A percentile compares a stretch with the other conserved stretches of the same genome.
Evolutionary conservation across 2,888 invertebrate genomes (phyloP).

Genomic region (Unio pictorum): DNA sequence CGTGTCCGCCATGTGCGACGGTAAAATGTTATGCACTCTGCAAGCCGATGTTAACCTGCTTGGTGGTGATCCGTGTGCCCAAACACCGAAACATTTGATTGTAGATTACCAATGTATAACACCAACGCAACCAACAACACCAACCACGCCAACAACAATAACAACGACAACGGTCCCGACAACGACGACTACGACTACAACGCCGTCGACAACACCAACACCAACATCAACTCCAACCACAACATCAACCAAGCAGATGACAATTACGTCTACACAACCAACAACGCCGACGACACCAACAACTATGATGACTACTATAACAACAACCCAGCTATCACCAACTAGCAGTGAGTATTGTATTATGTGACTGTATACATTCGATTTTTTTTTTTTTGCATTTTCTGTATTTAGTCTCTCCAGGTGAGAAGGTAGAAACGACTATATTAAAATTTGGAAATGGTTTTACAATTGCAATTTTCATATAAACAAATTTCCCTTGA

Average conservation of each 20-base stretch:
- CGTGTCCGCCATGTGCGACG: conserved; percentile 24
- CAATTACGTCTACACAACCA: conserved; percentile 13
- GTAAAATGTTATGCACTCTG: conserved; percentile 25
- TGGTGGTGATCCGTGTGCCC: conserved; percentile 39
- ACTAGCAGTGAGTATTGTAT: not conserved
- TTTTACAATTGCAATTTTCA: too few species aligned
- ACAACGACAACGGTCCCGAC: too few species aligned
- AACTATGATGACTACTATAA: conserved; percentile 15
- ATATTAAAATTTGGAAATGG: too few species aligned
- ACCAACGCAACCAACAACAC: not conserved
- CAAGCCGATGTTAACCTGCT: conserved; percentile 16
- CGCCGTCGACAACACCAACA: too few species aligned
- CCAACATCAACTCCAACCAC: too few species aligned
- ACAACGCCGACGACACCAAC: conserved; percentile 17
- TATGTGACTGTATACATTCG: too few species aligned
- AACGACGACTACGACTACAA: too few species aligned
- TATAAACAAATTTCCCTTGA: too few species aligned
- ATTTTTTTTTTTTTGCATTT: too few species aligned
- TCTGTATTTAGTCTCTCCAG: too few species aligned
- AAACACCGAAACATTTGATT: conserved; percentile 34
- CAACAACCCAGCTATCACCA: conserved; percentile 15
- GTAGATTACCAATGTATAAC: conserved; percentile 26
- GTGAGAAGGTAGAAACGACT: too few species aligned
- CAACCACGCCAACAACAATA: too few species aligned
- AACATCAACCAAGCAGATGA: conserved; percentile 12